These are phyloP conservation scores for Aurelia sp. DNA, from an alignment of 30 jellyfish, hydroid and myxozoan genomes.

Conservation along the genomic window DNA sequence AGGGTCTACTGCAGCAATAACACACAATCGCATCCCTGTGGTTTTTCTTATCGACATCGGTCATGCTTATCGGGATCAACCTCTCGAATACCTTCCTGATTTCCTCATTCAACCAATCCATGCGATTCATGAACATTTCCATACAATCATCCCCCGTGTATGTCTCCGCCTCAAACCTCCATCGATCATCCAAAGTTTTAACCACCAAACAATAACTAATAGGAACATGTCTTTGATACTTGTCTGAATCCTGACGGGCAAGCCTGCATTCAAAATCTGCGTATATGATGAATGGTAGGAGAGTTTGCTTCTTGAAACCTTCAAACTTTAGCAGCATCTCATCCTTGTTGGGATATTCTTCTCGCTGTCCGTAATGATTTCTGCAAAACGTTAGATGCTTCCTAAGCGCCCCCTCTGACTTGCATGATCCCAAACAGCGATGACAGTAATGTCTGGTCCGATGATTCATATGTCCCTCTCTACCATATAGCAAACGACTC, in stretches of 20 bases:
- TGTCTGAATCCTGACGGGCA: not conserved
- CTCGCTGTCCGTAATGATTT: slow-evolving; percentile 5
- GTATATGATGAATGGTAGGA: slow-evolving; percentile 2
- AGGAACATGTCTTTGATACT: not conserved
- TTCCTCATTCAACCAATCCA: not conserved
- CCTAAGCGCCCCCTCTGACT: not conserved
- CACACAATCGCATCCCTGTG: not conserved
- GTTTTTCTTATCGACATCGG: not conserved
- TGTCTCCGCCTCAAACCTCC: not conserved
- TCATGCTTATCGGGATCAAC: not conserved
- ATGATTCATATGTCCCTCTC: not conserved
- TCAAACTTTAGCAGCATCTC: not conserved
- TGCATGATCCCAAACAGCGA: not conserved
- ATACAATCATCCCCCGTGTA: not conserved
- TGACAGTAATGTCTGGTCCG: not conserved
- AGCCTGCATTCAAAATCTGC: slow-evolving; percentile 12
- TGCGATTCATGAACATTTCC: not conserved
- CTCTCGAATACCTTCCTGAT: not conserved
- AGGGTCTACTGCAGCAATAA: not conserved
- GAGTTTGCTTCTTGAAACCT: not conserved
- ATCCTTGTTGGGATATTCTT: not conserved
- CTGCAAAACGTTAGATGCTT: not conserved
- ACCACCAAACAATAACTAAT: not conserved
- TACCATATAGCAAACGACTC: not conserved
- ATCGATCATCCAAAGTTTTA: not conserved